Conservation (phyloP, 2,113 vertebrate genomes). For the Burhinus oedicnemus region DNA sequence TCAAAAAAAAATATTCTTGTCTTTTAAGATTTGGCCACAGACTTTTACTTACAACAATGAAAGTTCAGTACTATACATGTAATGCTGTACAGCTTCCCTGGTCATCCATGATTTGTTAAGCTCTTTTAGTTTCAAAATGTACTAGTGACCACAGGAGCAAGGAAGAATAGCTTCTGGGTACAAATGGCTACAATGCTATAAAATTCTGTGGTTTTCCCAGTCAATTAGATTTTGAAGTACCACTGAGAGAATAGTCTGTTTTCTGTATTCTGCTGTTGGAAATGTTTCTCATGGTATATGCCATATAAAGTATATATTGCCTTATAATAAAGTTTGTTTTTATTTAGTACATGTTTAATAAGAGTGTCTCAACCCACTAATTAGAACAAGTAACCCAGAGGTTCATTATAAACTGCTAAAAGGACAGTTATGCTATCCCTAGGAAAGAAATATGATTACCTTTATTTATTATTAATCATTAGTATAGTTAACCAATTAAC, state of each 20-base stretch:
- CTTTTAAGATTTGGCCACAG: neutral
- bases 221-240: neutral
- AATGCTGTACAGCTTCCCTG: neutral
- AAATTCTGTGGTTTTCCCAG: neutral
- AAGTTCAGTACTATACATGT: rapidly evolving
- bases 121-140: neutral
- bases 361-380: slow-evolving; percentile 6
- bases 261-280: neutral
- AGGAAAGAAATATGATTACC: slow-evolving; percentile 23
- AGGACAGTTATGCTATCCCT: neutral
- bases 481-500: slow-evolving; percentile 44
- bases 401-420: slow-evolving; percentile 23
- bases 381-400: slow-evolving; percentile 28
- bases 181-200: neutral
- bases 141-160: neutral
- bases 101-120: neutral
- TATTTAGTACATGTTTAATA: neutral
- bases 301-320: neutral
- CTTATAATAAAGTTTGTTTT: neutral
- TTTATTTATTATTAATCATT: slow-evolving; percentile 65
- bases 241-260: neutral
- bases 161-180: neutral
- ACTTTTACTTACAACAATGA: neutral
- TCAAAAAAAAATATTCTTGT: neutral
- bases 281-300: neutral